Evolutionary conservation across 2,888 invertebrate species (phyloP), one percentile per base, ranked within the genome.

Genomic region (Pasiphila rectangulata): DNA sequence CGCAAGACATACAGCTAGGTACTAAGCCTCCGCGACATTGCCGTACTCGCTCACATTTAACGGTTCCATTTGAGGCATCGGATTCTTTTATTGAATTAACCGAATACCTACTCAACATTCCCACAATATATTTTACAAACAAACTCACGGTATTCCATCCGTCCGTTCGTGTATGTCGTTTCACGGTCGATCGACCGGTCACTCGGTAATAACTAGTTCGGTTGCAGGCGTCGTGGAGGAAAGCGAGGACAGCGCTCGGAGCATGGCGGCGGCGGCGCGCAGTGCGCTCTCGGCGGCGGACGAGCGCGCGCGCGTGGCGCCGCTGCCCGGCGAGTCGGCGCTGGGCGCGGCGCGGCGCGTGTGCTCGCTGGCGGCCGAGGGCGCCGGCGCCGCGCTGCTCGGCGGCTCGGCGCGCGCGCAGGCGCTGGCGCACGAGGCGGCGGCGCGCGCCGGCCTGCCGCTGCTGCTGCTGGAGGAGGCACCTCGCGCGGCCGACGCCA

Each of bases 391-490:
- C 46, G 61, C 52, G 40, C 65, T 59, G 32, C 54, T 59, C 45
- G 51, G 48, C 16, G 70, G 67, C 15, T 66, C 27, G 51, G 54
- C 41, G 59, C 69, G 41, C 55, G 62, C 15, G 42, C 61, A 35
- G 50, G 59, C 27, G 36, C 67, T 76, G 52, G 73, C 69, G 40
- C 69, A 67, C 38, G 75, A 67, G 46, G 78, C 67, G 17, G 79
- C 77, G 27, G 75, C 79, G 47, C 77, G 82, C 46, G 69, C 72
- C 13, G 79, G 69, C 1, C 47, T 75, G 59, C 75, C 79, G 57
- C 69, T 79, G 59, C 68, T 79, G 58, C 64, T 75, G 54, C 61
- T 71, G 37, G 67, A 66, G 45, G 56, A 64, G 35, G 69, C 64
- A 59, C 67, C 67, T 55, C 65, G 62, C 27, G 51, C 54, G 44